Evolutionary conservation across 2,113 vertebrate genomes (phyloP).

Genomic region (Chroicocephalus ridibundus): DNA sequence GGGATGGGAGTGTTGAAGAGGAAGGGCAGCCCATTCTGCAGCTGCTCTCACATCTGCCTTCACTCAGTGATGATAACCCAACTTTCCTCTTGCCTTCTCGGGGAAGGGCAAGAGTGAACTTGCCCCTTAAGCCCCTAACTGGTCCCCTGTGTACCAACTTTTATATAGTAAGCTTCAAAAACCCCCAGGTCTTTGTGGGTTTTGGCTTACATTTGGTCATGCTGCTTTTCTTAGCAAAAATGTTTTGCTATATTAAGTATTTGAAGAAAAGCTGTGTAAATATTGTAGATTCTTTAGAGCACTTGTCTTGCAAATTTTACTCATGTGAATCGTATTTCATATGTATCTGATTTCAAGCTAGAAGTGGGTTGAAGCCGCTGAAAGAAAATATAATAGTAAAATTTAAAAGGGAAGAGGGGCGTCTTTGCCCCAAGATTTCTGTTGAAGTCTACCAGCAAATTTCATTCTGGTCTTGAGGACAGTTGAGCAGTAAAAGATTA

Average conservation of each 20-base stretch:
- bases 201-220: not conserved
- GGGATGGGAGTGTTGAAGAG: not conserved
- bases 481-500: not conserved
- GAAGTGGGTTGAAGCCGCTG: not conserved
- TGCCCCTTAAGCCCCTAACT: not conserved
- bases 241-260: not conserved
- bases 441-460: not conserved
- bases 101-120: not conserved
- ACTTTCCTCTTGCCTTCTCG: not conserved
- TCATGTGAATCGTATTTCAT: not conserved
- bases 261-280: not conserved
- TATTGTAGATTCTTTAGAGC: not conserved
- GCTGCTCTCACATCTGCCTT: not conserved
- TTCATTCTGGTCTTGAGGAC: not conserved
- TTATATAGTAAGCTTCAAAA: not conserved
- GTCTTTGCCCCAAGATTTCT: not conserved
- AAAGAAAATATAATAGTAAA: not conserved
- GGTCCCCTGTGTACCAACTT: not conserved
- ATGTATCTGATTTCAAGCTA: not conserved
- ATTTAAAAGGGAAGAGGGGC: not conserved
- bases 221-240: not conserved
- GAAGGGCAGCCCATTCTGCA: not conserved
- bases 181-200: rapidly evolving
- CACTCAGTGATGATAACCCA: not conserved
- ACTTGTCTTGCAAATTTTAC: not conserved